Conservation (phyloP, 2,888 invertebrate genomes). For the Disparrhopalites patrizii region DNA sequence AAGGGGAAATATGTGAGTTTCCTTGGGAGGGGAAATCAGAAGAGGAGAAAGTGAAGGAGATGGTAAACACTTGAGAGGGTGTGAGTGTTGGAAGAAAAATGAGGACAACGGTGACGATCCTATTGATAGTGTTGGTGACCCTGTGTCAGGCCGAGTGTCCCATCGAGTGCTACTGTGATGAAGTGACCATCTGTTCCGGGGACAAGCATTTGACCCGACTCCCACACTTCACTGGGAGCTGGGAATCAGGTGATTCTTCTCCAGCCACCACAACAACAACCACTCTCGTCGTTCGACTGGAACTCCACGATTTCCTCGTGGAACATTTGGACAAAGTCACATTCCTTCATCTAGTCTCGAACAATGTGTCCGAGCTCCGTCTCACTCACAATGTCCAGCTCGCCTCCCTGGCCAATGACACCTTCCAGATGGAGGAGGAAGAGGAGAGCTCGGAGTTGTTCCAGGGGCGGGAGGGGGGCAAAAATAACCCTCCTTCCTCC, state of each 20-base stretch:
- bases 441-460: background rate
- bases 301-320: conserved; percentile 41
- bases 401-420: conserved; percentile 24
- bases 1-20: too few species aligned
- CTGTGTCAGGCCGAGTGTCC: conserved; percentile 46
- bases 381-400: conserved; percentile 39
- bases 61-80: background rate
- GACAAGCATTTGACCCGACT: conserved; percentile 42
- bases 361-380: conserved; percentile 42
- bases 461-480: too few species aligned
- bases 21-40: too few species aligned
- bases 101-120: conserved; percentile 23
- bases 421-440: conserved; percentile 29
- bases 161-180: conserved; percentile 47
- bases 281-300: conserved; percentile 34
- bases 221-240: conserved; percentile 17
- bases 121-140: conserved; percentile 19
- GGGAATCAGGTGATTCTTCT: too few species aligned
- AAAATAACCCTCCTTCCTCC: background rate
- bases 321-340: conserved; percentile 35
- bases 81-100: background rate
- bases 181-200: conserved; percentile 45
- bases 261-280: too few species aligned
- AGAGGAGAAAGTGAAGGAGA: background rate
- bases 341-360: conserved; percentile 29